Conservation (phyloP, 2,113 vertebrate species). For the Halichoeres trimaculatus region DNA sequence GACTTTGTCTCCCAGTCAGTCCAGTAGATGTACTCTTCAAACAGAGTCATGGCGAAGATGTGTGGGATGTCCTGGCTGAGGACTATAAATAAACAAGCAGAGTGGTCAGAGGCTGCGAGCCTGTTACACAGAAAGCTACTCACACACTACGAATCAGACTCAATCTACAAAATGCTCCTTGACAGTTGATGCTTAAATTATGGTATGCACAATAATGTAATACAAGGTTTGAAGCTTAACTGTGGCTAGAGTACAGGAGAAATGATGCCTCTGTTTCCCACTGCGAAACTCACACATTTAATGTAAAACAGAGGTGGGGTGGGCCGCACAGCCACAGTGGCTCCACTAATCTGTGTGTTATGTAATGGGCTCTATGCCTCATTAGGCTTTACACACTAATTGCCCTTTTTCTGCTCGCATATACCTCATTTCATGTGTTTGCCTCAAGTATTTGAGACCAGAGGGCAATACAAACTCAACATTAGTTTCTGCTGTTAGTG, state of each 20-base stretch:
- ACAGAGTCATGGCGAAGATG: constrained; percentile 97
- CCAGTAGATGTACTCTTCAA: constrained; percentile 98
- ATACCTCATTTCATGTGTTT: constrained; percentile 43
- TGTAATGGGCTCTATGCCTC: constrained; percentile 32
- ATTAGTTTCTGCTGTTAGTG: constrained; percentile 34
- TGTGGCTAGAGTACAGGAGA: no score
- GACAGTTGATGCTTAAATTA: background rate
- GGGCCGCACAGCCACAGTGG: constrained; percentile 1
- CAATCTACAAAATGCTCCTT: background rate
- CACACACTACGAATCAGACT: background rate
- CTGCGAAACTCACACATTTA: background rate
- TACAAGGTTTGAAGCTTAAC: no score
- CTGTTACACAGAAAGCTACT: background rate
- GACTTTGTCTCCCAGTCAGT: constrained; percentile 99
- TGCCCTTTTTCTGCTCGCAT: constrained; percentile 35
- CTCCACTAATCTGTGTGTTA: constrained; percentile 46
- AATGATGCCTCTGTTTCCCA: background rate
- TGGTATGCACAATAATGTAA: background rate
- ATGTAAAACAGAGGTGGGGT: constrained; percentile 19
- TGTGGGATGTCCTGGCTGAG: constrained; percentile 96
- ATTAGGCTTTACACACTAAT: constrained; percentile 56
- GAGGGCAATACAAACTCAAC: constrained; percentile 34
- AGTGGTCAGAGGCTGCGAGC: background rate
- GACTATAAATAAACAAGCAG: constrained; percentile 77
- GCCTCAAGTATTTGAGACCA: constrained; percentile 25